Evolutionary conservation across 2,888 invertebrate species (phyloP).

Genomic region (Synergus laeviventris): DNA sequence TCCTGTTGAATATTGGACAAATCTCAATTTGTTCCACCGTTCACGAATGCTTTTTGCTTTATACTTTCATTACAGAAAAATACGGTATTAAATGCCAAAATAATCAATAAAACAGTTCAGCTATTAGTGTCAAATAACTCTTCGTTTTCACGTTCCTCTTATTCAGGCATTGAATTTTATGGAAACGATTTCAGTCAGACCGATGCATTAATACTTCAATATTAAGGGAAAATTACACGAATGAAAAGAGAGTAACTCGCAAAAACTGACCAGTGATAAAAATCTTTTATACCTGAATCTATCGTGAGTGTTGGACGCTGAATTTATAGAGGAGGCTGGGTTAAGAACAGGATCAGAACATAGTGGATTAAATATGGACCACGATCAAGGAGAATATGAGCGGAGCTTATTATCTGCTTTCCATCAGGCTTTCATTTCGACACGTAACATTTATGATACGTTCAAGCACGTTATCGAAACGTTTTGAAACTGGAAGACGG

Average conservation of each 20-base stretch:
- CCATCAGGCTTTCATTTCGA: constrained; percentile 35
- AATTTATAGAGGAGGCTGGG: not conserved
- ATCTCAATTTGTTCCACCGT: not conserved
- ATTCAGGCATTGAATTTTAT: no score
- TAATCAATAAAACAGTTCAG: no score
- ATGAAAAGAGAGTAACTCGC: constrained; percentile 7
- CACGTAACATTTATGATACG: constrained; percentile 30
- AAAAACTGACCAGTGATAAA: constrained; percentile 3
- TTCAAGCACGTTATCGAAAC: constrained; percentile 26
- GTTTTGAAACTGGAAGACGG: constrained; percentile 19
- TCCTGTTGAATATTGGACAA: no score
- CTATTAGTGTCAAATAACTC: no score
- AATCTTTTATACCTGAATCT: not conserved
- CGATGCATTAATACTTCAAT: not conserved
- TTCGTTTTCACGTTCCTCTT: no score
- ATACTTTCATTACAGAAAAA: no score
- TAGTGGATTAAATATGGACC: constrained; percentile 7
- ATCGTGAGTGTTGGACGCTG: not conserved
- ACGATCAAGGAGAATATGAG: constrained; percentile 24
- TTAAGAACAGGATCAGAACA: not conserved
- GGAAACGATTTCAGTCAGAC: not conserved
- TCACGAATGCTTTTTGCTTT: no score
- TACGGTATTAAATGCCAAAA: no score
- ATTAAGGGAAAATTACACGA: not conserved
- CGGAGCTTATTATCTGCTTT: constrained; percentile 17